Base-by-base conservation (phyloP, 37 sponge, comb jelly and placozoan species). In the Ephydatia muelleri region DNA sequence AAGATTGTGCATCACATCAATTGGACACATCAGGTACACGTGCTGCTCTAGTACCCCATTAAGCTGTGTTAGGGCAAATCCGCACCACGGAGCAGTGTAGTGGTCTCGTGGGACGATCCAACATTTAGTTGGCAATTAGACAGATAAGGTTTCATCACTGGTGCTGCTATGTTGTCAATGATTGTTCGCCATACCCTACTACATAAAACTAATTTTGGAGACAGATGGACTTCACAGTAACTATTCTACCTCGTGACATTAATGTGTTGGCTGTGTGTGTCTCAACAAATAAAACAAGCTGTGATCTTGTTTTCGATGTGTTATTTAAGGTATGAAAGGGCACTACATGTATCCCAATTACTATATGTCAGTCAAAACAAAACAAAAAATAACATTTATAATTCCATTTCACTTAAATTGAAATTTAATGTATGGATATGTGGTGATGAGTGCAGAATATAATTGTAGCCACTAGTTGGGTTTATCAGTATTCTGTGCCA, bases 11-110 rank as follows among this genome's bases (percentile, higher is more conserved):
- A 23, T 19, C 74, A 38, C 74, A 34, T 23, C 74, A 38, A 38
- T 36, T 73, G 74, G 74, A 73, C 25, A 6, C 74, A 34, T 73
- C 74, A 22, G 74, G 74, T 73, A 73, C 23, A 23, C 33, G 3
- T 27, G 31, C 36, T 57, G 57, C 16, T 57, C 16, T 57, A 21
- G 12, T 57, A 11, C 57, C 16, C 16, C 14, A n/a, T n/a, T n/a
- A 13, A 21, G 57, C 1, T 19, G 57, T 57, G 19, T 57, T 4
- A 43, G 29, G n/a, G n/a, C n/a, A n/a, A n/a, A n/a, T n/a, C n/a
- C n/a, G n/a, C n/a, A n/a, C n/a, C n/a, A n/a, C n/a, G n/a, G n/a
- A n/a, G n/a, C n/a, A n/a, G n/a, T n/a, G n/a, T n/a, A n/a, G n/a
- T n/a, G n/a, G n/a, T n/a, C n/a, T n/a, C n/a, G n/a, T n/a, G n/a